Evolutionary conservation across 2,113 vertebrate species (phyloP).

Genomic region (Nothoprocta perdicaria): DNA sequence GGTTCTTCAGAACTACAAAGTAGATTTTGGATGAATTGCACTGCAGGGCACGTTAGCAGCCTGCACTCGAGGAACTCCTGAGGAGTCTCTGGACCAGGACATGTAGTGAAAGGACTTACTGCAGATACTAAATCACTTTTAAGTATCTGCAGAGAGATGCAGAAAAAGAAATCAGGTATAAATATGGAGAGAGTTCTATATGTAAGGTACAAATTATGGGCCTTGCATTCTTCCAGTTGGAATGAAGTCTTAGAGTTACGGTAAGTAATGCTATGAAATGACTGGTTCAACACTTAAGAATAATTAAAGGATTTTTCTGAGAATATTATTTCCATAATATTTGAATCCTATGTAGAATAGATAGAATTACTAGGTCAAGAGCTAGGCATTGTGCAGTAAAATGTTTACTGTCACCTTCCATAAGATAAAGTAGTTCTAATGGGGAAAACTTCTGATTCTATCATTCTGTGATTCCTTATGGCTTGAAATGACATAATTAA

Average conservation of each 20-base stretch:
- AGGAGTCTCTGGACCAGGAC: background rate
- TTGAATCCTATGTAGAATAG: too few relatives aligned
- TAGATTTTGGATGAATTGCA: background rate
- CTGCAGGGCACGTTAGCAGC: background rate
- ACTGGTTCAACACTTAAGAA: background rate
- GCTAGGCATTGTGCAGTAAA: background rate
- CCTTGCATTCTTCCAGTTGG: background rate
- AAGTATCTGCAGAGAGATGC: background rate
- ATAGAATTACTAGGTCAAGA: background rate
- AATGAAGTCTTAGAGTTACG: background rate
- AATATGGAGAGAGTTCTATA: background rate
- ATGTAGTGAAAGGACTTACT: background rate
- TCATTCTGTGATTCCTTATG: background rate
- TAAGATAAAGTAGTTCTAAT: background rate
- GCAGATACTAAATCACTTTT: background rate
- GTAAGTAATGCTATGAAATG: accelerated
- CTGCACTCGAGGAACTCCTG: background rate
- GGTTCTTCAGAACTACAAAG: background rate
- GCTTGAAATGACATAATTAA: background rate
- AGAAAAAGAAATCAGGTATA: background rate
- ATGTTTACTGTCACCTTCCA: background rate
- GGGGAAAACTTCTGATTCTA: background rate
- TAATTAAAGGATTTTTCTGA: background rate
- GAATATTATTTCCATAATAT: too few relatives aligned
- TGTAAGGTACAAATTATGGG: background rate